Percentiles rank a stretch among this genome's conserved stretches.
Conservation (phyloP, 2,113 vertebrate genomes). For the Nothobranchius furzeri region DNA sequence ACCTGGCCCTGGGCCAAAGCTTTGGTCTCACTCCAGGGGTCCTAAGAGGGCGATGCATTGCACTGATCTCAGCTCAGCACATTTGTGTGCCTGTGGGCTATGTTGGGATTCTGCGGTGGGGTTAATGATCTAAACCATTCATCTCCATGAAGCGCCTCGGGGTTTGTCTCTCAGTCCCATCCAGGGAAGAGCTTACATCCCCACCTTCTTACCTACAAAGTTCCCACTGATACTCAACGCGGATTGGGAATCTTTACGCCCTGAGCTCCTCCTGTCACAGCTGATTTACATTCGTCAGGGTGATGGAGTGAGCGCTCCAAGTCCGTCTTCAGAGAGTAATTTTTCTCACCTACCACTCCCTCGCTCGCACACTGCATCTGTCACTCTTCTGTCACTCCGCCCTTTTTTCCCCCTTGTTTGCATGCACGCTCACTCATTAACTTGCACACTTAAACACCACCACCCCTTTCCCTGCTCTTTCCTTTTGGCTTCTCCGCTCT, state of each 20-base stretch:
- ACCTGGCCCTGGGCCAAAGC: constrained; percentile 57
- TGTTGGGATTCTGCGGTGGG: constrained; percentile 55
- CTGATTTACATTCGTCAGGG: constrained; percentile 63
- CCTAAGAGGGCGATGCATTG: constrained; percentile 44
- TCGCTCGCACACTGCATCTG: constrained; percentile 43
- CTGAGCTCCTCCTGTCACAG: constrained; percentile 60
- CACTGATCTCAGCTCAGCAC: constrained; percentile 63
- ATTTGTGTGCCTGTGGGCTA: constrained; percentile 62
- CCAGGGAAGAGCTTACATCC: constrained; percentile 53
- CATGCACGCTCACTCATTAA: constrained; percentile 52
- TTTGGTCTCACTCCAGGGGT: constrained; percentile 64
- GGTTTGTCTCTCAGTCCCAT: constrained; percentile 54
- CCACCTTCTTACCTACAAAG: constrained; percentile 59
- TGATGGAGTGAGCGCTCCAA: constrained; percentile 65
- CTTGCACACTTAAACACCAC: constrained; percentile 28
- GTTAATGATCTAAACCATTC: constrained; percentile 75
- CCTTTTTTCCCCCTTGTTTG: constrained; percentile 46
- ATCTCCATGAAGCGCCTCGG: constrained; percentile 54
- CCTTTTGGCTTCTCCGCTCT: constrained; percentile 26
- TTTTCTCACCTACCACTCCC: constrained; percentile 46
- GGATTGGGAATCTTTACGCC: constrained; percentile 70
- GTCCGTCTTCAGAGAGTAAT: constrained; percentile 50
- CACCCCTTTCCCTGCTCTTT: not conserved
- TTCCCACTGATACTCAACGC: constrained; percentile 40
- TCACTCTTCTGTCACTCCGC: constrained; percentile 42